These are phyloP conservation scores for Anorthoa munda DNA, from an alignment of 2,888 invertebrate genomes.

Conservation along the genomic window DNA sequence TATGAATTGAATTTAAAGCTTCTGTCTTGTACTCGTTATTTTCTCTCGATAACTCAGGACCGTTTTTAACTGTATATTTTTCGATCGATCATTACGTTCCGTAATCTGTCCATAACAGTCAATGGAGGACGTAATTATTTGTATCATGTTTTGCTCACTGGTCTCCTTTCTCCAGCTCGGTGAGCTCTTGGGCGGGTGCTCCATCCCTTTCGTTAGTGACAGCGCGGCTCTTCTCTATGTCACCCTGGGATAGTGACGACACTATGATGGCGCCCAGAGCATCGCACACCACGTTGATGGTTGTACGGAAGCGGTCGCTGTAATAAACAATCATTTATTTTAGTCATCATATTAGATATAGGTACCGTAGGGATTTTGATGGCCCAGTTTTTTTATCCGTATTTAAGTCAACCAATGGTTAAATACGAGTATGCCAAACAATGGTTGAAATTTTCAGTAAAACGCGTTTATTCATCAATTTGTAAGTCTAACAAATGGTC, in stretches of 20 bases:
- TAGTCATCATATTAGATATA: background rate
- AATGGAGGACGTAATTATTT: constrained; percentile 26
- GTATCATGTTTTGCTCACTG: constrained; percentile 73
- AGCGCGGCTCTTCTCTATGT: constrained; percentile 88
- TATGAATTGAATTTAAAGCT: constrained; percentile 52
- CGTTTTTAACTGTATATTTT: background rate
- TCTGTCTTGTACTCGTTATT: constrained; percentile 23
- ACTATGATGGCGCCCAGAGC: constrained; percentile 98
- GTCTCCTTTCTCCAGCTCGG: constrained; percentile 91
- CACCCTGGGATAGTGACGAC: constrained; percentile 95
- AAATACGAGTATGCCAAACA: no score
- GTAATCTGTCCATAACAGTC: constrained; percentile 34
- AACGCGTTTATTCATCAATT: no score
- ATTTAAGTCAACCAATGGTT: no score
- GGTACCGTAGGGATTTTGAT: no score
- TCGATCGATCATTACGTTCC: constrained; percentile 21
- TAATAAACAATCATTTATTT: constrained; percentile 64
- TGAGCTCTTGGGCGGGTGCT: constrained; percentile 92
- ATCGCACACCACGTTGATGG: constrained; percentile 98
- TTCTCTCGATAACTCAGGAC: constrained; percentile 6
- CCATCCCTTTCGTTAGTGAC: constrained; percentile 84
- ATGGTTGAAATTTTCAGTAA: no score
- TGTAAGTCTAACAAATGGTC: no score
- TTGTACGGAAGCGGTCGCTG: constrained; percentile 96
- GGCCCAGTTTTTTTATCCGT: no score